phyloP scores from a whole-genome alignment of 2,797 vertebrate species.

The Chelidonichthys spinosus region DNA sequence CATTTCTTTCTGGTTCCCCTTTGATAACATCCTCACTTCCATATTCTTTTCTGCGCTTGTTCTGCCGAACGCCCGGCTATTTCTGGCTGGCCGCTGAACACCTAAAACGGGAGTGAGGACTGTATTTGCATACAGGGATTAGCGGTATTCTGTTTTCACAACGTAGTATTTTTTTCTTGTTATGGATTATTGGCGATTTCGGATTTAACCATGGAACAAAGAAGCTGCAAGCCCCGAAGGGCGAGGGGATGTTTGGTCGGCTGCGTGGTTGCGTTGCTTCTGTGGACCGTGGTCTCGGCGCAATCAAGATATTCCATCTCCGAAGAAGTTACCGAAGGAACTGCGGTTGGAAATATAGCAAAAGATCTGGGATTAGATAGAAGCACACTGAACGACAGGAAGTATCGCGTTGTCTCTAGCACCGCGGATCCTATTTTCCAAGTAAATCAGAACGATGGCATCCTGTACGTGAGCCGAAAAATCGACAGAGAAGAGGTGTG shows the following conservation, averaged over 20 bases:
- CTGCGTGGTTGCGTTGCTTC: conserved; percentile 33
- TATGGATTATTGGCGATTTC: background rate
- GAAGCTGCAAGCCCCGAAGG: background rate
- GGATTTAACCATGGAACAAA: conserved; percentile 57
- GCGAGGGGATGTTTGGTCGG: background rate
- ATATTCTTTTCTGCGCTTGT: background rate
- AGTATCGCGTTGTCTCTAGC: conserved; percentile 57
- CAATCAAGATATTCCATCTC: conserved; percentile 74
- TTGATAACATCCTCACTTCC: no score
- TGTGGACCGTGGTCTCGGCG: conserved; percentile 44
- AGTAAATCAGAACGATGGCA: conserved; percentile 74
- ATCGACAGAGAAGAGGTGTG: conserved; percentile 85
- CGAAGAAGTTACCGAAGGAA: conserved; percentile 78
- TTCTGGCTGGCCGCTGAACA: fast-evolving
- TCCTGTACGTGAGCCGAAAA: conserved; percentile 73
- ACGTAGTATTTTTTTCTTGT: fast-evolving
- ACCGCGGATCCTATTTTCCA: conserved; percentile 42
- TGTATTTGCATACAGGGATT: fast-evolving
- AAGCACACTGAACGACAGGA: conserved; percentile 29
- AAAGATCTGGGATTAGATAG: conserved; percentile 80
- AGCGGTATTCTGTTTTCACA: background rate
- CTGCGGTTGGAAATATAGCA: conserved; percentile 78
- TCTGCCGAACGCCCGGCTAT: background rate
- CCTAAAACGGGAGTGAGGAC: fast-evolving
- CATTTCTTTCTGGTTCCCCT: background rate